Percentiles rank a stretch among this genome's conserved stretches.
Conservation (phyloP, 2,888 invertebrate genomes). For the Melanostoma scalare region DNA sequence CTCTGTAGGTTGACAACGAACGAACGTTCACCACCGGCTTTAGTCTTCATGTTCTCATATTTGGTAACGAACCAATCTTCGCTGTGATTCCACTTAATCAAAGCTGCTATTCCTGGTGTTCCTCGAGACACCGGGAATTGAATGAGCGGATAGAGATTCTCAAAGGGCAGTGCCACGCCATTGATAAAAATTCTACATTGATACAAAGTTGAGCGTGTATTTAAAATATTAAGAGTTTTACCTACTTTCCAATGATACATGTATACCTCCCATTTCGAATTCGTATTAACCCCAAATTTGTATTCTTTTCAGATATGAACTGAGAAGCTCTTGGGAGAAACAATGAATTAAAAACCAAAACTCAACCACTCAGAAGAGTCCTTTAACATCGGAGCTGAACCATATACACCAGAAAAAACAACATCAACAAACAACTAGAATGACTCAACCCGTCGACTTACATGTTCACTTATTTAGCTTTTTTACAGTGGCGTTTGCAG, state of each 20-base stretch:
- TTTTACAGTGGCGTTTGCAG: constrained; percentile 73
- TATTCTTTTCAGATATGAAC: too few species aligned
- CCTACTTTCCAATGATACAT: constrained; percentile 83
- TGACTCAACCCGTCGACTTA: constrained; percentile 73
- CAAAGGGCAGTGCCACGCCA: constrained; percentile 89
- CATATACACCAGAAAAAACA: constrained; percentile 13
- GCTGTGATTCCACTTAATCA: constrained; percentile 94
- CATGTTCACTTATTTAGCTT: constrained; percentile 74
- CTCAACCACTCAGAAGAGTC: constrained; percentile 22
- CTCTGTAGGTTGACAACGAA: constrained; percentile 85
- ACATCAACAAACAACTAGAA: constrained; percentile 57
- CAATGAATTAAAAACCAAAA: neutral
- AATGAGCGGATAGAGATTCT: constrained; percentile 89
- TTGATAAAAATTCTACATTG: constrained; percentile 87
- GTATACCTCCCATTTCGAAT: too few species aligned
- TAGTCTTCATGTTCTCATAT: constrained; percentile 87
- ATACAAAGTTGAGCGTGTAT: constrained; percentile 50
- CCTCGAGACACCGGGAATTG: constrained; percentile 92
- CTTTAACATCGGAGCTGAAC: neutral
- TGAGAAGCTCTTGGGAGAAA: too few species aligned
- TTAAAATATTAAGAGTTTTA: constrained; percentile 61
- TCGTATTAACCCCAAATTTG: too few species aligned
- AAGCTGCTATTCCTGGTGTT: constrained; percentile 92
- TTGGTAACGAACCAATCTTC: constrained; percentile 89
- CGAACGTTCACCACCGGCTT: constrained; percentile 86